Percentiles rank a stretch among this genome's conserved stretches.
Evolutionary conservation across 1,140 invertebrate genomes (phyloP).

Genomic region (Saccostrea glomerata): DNA sequence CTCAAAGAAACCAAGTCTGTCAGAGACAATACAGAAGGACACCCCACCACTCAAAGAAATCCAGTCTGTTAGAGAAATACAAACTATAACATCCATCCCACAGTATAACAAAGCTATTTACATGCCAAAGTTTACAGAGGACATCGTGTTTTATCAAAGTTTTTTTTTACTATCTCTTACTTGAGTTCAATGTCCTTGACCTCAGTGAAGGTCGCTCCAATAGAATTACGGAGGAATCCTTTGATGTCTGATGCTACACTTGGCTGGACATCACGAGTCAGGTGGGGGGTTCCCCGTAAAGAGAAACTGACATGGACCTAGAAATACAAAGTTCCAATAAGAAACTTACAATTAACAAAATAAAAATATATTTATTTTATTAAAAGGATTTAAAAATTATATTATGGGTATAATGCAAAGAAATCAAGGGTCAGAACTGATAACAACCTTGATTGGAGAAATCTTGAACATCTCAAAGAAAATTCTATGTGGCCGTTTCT

Average conservation of each 20-base stretch:
- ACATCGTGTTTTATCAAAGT: too few relatives aligned
- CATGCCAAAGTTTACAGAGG: too few relatives aligned
- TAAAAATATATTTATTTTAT: not conserved
- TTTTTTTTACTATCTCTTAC: constrained; percentile 74
- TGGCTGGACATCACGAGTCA: constrained; percentile 69
- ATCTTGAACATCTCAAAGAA: constrained; percentile 85
- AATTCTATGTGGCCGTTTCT: constrained; percentile 52
- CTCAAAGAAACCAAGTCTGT: constrained; percentile 79
- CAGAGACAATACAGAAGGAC: constrained; percentile 75
- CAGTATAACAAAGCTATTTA: too few relatives aligned
- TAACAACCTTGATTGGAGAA: constrained; percentile 83
- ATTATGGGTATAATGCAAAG: not conserved
- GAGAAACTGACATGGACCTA: constrained; percentile 84
- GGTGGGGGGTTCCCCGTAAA: constrained; percentile 81
- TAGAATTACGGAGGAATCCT: constrained; percentile 83
- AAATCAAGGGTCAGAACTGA: too few relatives aligned
- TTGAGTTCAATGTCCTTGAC: constrained; percentile 84
- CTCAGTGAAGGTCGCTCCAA: constrained; percentile 83
- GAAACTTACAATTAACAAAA: not conserved
- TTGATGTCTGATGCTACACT: constrained; percentile 78
- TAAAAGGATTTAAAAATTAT: not conserved
- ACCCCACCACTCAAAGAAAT: constrained; percentile 75
- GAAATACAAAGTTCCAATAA: constrained; percentile 15
- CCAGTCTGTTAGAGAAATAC: constrained; percentile 66
- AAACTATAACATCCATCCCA: too few relatives aligned